Conservation (phyloP, 2,888 invertebrate genomes). For the Bellardia bayeri region DNA sequence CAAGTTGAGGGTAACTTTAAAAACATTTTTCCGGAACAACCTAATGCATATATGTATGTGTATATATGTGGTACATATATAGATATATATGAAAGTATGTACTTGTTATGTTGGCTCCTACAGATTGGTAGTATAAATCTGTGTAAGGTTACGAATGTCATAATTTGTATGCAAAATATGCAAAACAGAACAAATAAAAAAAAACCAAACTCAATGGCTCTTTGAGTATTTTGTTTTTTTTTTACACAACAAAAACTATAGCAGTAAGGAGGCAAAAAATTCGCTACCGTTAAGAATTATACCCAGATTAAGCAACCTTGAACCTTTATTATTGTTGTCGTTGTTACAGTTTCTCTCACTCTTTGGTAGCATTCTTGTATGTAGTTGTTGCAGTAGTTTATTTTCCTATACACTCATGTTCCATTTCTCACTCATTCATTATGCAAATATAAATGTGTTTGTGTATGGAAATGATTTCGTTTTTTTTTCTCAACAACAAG, state of each 20-base stretch:
- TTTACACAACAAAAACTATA: slow-evolving; percentile 1
- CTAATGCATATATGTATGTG: too few species aligned
- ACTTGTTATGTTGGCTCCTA: background rate
- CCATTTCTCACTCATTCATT: slow-evolving; percentile 12
- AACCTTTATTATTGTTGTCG: slow-evolving; percentile 46
- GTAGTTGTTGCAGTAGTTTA: background rate
- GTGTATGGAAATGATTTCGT: slow-evolving; percentile 29
- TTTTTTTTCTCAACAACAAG: background rate
- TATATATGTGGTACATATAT: background rate
- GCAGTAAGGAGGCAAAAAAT: slow-evolving; percentile 1
- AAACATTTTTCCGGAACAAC: too few species aligned
- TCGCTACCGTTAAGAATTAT: slow-evolving; percentile 37
- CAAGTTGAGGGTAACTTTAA: too few species aligned
- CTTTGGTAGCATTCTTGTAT: background rate
- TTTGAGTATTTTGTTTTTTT: slow-evolving; percentile 20
- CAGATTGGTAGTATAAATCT: slow-evolving; percentile 7
- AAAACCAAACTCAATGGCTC: background rate
- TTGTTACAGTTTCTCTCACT: slow-evolving; percentile 8
- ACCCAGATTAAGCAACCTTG: slow-evolving; percentile 54
- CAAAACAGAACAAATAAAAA: slow-evolving; percentile 21
- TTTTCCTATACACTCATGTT: background rate
- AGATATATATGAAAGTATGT: background rate
- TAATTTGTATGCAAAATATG: slow-evolving; percentile 68
- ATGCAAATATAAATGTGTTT: background rate
- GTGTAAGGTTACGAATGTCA: slow-evolving; percentile 58